Evolutionary conservation across 2,888 invertebrate genomes (phyloP), one percentile per base, ranked within the genome.

Genomic region (Notodonta dromedarius): DNA sequence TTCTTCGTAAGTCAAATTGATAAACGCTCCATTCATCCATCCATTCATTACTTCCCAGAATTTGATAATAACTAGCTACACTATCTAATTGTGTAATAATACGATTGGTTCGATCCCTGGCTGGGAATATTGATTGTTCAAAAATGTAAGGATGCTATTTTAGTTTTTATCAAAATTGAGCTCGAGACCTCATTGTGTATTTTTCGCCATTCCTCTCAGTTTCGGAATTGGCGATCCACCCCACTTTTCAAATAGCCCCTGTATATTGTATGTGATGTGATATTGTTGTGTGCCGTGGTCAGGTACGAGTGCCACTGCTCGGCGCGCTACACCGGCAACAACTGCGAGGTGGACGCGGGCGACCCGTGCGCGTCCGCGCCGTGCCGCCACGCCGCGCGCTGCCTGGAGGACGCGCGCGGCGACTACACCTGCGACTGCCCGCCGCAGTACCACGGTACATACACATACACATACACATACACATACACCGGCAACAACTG

Each of bases 271-370:
- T 2, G 35, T 35, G 35, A 35, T 5, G 35, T 35, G 35, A 35
- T 5, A 35, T 35, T 35, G n/a, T n/a, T n/a, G 24, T 2, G 24
- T 24, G 24, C 24, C 24, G 12, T 61, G 24, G 8, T 51, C 72
- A 93, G 95, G 66, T 98, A 97, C 88, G 96, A 96, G 82, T 98
- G 98, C 88, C 95, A 95, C 83, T 98, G 98, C 92, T 94, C 96
- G 62, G 96, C 97, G 44, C 95, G 97, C 60, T 98, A 97, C 89
- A 95, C 96, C 60, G 98, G 98, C 72, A 96, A 96, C 91, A 97
- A 97, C 91, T 98, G 98, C 90, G 96, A 98, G 88, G 95, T 96
- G 85, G 97, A 97, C 89, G 95, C 94, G 84, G 97, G 97, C 58
- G 95, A 96, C 71, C 96, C 96, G 0, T 97, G 97, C 82, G 83